Base-by-base conservation (phyloP, 2,888 invertebrate species). In the Panorpa germanica region DNA sequence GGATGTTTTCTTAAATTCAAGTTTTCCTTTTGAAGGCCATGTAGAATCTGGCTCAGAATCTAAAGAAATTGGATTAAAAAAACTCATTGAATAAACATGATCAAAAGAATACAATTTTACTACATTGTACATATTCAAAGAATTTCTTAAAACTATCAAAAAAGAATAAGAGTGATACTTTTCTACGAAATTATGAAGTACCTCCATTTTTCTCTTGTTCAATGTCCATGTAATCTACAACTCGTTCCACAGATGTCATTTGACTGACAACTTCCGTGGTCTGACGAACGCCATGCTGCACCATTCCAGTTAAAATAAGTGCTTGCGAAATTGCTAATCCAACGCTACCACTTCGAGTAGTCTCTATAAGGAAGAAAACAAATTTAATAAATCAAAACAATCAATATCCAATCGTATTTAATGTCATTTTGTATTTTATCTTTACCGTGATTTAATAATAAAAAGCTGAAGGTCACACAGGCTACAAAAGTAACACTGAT, bases 161-260 rank as follows among this genome's bases (percentile, higher is more conserved):
- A n/a, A 24, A n/a, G 15, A n/a, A 10, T 5, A n/a, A n/a, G n/a
- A n/a, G n/a, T n/a, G n/a, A n/a, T n/a, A n/a, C n/a, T n/a, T n/a
- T n/a, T n/a, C n/a, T n/a, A n/a, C n/a, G n/a, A n/a, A n/a, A n/a
- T n/a, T n/a, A n/a, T n/a, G n/a, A n/a, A n/a, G n/a, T n/a, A n/a
- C n/a, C n/a, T n/a, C n/a, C n/a, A n/a, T n/a, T 31, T 3, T 40
- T 38, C 41, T 71, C 71, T n/a, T 65, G 57, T 33, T 72, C 67
- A 17, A 82, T 55, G 33, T 69, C 63, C 1, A 70, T 67, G 50
- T 82, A 83, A 39, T 70, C 65, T 37, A 82, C 61, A 19, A 71
- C 66, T 5, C 68, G 56, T 49, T 82, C 72, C 2, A 82, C 81
- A 38, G 70, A 70, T 9, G 71, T 72, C 71, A 74, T 72, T 46